Conservation (phyloP, 2,797 vertebrate species). For the Nothura maculosa region DNA sequence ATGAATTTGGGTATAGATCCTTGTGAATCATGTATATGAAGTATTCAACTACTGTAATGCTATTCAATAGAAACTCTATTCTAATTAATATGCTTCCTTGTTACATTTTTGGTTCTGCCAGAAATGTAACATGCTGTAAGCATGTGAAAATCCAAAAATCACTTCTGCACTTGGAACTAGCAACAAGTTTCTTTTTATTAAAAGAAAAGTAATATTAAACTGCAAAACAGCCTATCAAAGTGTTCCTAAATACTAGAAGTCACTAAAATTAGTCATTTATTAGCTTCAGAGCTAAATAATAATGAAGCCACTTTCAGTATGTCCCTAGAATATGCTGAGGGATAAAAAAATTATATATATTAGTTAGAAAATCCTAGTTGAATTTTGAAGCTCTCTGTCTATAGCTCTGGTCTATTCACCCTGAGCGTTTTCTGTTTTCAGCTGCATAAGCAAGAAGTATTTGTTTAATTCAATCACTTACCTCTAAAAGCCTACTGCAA, state of each 20-base stretch:
- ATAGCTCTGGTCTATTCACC: neutral
- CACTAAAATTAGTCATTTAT: neutral
- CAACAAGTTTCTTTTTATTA: neutral
- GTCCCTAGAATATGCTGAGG: neutral
- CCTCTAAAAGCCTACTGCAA: neutral
- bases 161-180: neutral
- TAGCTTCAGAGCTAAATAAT: neutral
- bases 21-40: neutral
- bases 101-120: neutral
- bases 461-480: neutral
- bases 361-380: neutral
- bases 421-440: neutral
- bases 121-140: neutral
- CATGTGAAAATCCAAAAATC: neutral
- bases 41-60: neutral
- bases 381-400: neutral
- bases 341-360: neutral
- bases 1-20: neutral
- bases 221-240: neutral
- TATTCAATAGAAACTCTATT: neutral
- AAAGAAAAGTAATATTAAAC: neutral
- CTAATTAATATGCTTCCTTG: neutral
- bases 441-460: neutral
- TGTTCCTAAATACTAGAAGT: neutral
- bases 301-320: neutral